Base-by-base conservation (phyloP, 2,113 vertebrate species). In the Cottus gobio region DNA sequence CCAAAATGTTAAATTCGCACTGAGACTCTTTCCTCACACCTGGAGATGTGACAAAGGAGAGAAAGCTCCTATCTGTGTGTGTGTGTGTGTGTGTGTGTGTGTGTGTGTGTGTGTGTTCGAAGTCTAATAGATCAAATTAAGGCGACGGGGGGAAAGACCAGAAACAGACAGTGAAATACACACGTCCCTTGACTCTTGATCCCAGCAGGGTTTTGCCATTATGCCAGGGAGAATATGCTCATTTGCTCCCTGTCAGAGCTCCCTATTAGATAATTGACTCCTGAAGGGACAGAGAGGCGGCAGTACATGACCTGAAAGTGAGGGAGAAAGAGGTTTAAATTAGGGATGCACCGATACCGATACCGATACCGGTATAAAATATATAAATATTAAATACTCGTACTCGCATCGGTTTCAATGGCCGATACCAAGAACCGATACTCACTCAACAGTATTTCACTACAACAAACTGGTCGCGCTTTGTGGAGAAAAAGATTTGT, bases 261-360 rank as follows among this genome's bases (percentile, higher is more conserved):
- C 80, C 54, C 48, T 68, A 66, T 91, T 87, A 82, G 82, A 84
- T 89, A 84, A 89, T 88, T 81, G 83, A 85, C 78, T 90, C 87
- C 85, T 81, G 58, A 72, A 86, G 90, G 84, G 79, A 77, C 71
- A 65, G 46, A 71, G 69, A 85, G 31, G 5, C 18, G 46, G 77
- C 65, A 75, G 74, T 64, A 75, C 70, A 79, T 79, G 73, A 85
- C 86, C 42, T 57, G 48, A 61, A 64, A 84, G 77, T 30, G 57
- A 85, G 73, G 22, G 60, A 74, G 71, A 66, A 50, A 34, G 48
- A 87, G 69, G 62, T 86, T 83, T 75, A n/a, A n/a, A n/a, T n/a
- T n/a, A n/a, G n/a, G n/a, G n/a, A n/a, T n/a, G n/a, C n/a, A n/a
- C n/a, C n/a, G n/a, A n/a, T n/a, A n/a, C n/a, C n/a, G n/a, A n/a